These are phyloP conservation scores for Carduelis carduelis DNA, from an alignment of 2,797 vertebrate genomes.

Conservation along the genomic window DNA sequence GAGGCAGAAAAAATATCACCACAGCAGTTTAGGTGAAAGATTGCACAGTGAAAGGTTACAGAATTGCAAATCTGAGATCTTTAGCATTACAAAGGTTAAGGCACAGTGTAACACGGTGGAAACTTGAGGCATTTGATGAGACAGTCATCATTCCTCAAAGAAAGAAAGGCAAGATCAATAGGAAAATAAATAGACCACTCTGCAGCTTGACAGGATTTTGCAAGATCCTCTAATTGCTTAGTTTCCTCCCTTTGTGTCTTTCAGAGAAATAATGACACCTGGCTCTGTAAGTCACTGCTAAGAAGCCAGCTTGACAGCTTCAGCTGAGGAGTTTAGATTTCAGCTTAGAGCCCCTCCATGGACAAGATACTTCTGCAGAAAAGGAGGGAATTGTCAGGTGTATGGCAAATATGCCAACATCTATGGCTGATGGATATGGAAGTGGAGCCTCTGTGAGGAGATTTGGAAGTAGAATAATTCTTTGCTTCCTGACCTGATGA, in stretches of 20 bases:
- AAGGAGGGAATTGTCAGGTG: neutral
- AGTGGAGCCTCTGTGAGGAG: neutral
- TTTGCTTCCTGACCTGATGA: neutral
- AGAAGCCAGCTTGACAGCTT: neutral
- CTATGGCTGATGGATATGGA: neutral
- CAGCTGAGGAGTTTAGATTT: neutral
- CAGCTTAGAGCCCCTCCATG: neutral
- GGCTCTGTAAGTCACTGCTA: neutral
- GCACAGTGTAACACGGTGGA: rapidly evolving
- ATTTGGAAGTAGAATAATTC: neutral
- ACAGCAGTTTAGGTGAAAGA: neutral
- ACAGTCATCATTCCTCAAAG: conserved; percentile 4
- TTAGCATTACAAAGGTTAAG: conserved; percentile 42
- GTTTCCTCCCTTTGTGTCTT: conserved; percentile 7
- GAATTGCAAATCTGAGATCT: conserved; percentile 8
- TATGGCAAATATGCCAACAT: neutral
- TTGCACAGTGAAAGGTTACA: neutral
- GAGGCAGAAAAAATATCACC: neutral
- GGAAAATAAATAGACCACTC: conserved; percentile 21
- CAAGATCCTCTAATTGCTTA: neutral
- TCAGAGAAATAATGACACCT: neutral
- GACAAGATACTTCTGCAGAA: neutral
- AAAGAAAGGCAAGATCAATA: conserved; percentile 10
- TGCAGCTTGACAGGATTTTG: conserved; percentile 17
- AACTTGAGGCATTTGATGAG: neutral